Base-by-base conservation (phyloP, 2,888 invertebrate genomes). In the Lasioglossum leucozonium region DNA sequence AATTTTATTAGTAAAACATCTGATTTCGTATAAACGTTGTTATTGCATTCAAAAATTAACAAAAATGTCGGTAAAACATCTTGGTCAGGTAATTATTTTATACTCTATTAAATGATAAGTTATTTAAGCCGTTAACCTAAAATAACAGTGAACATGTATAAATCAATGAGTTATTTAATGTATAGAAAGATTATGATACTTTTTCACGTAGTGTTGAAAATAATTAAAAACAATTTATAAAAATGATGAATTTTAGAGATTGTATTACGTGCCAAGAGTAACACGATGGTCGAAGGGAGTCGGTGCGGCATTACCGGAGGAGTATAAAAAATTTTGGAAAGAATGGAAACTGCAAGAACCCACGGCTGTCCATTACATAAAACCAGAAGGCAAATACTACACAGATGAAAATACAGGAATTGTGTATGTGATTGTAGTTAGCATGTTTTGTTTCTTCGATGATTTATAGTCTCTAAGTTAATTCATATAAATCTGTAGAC, bases 321-420 rank as follows among this genome's bases (percentile, higher is more conserved):
- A 97, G 0, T 98, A 98, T 92, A 97, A 97, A 93, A 98, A 98
- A 92, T 98, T 98, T 95, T 98, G 97, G 96, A 96, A 96, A 84
- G 98, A 98, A 96, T 98, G 98, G 98, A 97, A 97, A 94, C 91
- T 96, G 0, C 95, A 96, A 77, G 96, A 96, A 87, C 96, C 96
- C 1, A 92, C 95, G 37, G 96, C 97, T 65, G 96, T 97, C 37
- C 96, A 97, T 94, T 98, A 97, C 94, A 96, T 97, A 74, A 97
- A 97, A 58, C 96, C 97, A 93, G 96, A 97, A 91, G 97, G 97
- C 40, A 96, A 96, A 93, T 98, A 97, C 96, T 96, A 96, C 90
- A 96, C 97, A 79, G 96, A 98, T 94, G 97, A 97, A 84, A 93
- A 97, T 30, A 97, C 97, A 76, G 98, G 97, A 79, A 96, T 97